A percentile compares a stretch with the other conserved stretches of the same genome.
Conservation (phyloP, 30 jellyfish, hydroid and myxozoan genomes). For the Hydractinia symbiolongicarpus region DNA sequence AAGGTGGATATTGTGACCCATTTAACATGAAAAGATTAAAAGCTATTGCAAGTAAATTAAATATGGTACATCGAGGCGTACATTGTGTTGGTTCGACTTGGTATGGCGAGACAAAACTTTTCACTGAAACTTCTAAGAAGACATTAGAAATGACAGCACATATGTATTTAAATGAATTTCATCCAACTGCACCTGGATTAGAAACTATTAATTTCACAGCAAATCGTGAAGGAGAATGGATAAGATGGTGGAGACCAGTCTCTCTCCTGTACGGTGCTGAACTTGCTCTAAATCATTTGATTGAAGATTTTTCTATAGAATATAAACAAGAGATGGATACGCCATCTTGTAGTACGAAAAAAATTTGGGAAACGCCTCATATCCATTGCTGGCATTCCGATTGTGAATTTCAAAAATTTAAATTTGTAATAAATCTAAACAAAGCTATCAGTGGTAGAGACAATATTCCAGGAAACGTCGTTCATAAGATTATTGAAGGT, state of each 20-base stretch:
- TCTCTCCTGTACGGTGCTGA: slow-evolving; percentile 25
- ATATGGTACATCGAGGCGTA: slow-evolving; percentile 26
- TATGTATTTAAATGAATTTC: slow-evolving; percentile 14
- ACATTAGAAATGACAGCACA: slow-evolving; percentile 18
- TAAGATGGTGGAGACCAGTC: slow-evolving; percentile 26
- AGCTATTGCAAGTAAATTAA: slow-evolving; percentile 1
- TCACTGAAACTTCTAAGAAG: slow-evolving; percentile 10
- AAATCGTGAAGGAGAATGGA: slow-evolving; percentile 32
- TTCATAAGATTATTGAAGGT: background rate
- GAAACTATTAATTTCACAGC: slow-evolving; percentile 17
- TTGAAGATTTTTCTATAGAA: background rate
- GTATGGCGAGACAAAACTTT: slow-evolving; percentile 12
- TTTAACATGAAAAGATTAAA: slow-evolving; percentile 4
- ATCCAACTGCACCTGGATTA: slow-evolving; percentile 4
- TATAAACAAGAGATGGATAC: background rate
- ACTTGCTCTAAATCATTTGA: slow-evolving; percentile 20
- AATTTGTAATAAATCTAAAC: background rate
- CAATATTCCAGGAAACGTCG: background rate
- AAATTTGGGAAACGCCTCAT: background rate
- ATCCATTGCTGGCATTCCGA: background rate
- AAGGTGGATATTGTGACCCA: slow-evolving; percentile 25
- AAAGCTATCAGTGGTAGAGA: background rate
- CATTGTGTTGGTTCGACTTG: slow-evolving; percentile 38
- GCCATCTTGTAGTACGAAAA: background rate
- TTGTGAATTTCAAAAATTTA: background rate